Evolutionary conservation across 2,797 vertebrate species (phyloP).

Genomic region (Pseudochirops cupreus): DNA sequence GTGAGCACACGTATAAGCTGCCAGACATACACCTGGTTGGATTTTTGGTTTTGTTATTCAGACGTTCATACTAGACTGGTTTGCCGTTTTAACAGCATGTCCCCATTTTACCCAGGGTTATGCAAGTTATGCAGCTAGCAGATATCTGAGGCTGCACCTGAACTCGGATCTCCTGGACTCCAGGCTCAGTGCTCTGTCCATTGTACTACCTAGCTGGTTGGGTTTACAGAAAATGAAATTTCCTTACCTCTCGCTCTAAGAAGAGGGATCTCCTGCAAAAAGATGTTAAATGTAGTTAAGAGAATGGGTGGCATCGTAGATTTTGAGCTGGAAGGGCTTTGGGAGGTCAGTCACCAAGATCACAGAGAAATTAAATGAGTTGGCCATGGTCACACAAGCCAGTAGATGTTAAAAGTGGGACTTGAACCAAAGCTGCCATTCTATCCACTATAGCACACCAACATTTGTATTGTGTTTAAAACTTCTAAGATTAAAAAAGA

Average conservation of each 20-base stretch:
- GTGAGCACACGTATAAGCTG: conserved; percentile 1
- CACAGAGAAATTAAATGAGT: not conserved
- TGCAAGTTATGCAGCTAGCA: not conserved
- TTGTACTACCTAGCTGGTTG: not conserved
- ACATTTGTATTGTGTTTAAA: not conserved
- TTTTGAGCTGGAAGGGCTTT: not conserved
- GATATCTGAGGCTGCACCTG: not conserved
- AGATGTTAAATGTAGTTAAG: not conserved
- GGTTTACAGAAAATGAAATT: not conserved
- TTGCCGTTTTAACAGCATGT: not conserved
- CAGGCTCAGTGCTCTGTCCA: not conserved
- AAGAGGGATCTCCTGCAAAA: not conserved
- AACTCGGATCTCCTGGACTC: not conserved
- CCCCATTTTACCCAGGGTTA: not conserved
- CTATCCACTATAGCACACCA: not conserved
- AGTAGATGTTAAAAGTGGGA: not conserved
- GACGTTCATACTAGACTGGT: not conserved
- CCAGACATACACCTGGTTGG: no score
- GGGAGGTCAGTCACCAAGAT: no score
- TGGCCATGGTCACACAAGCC: not conserved
- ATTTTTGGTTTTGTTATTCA: not conserved
- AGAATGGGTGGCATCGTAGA: not conserved
- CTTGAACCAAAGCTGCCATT: not conserved
- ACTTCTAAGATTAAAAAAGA: not conserved
- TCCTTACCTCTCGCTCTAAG: not conserved